phyloP scores from a whole-genome alignment of 1,140 invertebrate species.

The Venustaconcha ellipsiformis region DNA sequence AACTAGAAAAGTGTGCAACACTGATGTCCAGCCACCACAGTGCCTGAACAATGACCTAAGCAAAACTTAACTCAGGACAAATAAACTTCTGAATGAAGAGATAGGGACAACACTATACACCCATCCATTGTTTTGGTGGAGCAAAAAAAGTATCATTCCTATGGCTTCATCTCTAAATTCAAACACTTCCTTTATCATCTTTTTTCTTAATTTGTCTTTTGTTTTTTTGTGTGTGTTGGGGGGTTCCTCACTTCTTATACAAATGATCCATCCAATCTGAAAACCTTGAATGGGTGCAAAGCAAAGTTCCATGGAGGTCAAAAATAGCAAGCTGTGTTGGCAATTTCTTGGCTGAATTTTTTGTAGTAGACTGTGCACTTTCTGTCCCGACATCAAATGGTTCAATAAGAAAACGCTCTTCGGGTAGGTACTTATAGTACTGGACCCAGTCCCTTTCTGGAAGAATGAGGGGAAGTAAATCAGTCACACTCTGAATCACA shows the following conservation, averaged over 20 bases:
- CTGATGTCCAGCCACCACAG: too few species aligned
- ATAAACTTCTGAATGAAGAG: too few species aligned
- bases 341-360: not conserved
- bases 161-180: not conserved
- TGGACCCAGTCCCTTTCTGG: slow-evolving; percentile 53
- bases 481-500: slow-evolving; percentile 58
- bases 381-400: slow-evolving; percentile 27
- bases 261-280: slow-evolving; percentile 51
- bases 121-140: not conserved
- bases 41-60: too few species aligned
- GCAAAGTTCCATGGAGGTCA: slow-evolving; percentile 71
- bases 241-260: slow-evolving; percentile 42
- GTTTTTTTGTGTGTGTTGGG: not conserved
- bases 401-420: slow-evolving; percentile 51
- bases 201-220: too few species aligned
- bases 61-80: too few species aligned
- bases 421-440: slow-evolving; percentile 50
- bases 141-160: not conserved
- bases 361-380: not conserved
- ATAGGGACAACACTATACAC: not conserved
- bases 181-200: not conserved
- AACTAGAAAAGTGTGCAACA: too few species aligned
- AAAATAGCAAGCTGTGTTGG: slow-evolving; percentile 66
- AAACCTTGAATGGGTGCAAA: slow-evolving; percentile 69
- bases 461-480: slow-evolving; percentile 61